Percentiles rank a stretch among this genome's conserved stretches.
Evolutionary conservation across 1,140 invertebrate species (phyloP).

Genomic region (Dendrolimus punctatus): DNA sequence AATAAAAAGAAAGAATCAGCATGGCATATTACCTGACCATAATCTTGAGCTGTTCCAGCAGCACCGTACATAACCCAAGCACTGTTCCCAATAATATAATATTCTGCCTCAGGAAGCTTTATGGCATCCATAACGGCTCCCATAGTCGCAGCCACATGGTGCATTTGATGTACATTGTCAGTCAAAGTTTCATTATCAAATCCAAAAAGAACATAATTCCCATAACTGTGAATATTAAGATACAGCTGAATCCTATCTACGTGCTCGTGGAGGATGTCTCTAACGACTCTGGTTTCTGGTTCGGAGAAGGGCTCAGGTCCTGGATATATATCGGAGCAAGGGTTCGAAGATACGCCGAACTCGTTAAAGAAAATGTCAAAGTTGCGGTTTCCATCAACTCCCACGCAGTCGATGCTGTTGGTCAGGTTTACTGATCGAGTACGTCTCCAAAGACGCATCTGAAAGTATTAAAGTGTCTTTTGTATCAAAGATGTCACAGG

Average conservation of each 20-base stretch:
- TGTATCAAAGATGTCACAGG: not conserved
- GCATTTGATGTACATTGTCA: conserved; percentile 61
- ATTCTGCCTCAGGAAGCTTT: conserved; percentile 31
- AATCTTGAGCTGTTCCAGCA: conserved; percentile 76
- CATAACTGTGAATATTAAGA: conserved; percentile 43
- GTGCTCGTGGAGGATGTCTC: conserved; percentile 54
- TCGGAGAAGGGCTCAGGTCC: conserved; percentile 81
- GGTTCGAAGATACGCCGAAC: conserved; percentile 76
- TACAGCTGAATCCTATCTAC: conserved; percentile 37
- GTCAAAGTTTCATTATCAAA: conserved; percentile 72
- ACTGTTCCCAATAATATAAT: conserved; percentile 75
- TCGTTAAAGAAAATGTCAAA: conserved; percentile 75
- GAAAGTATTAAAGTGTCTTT: conserved; percentile 12
- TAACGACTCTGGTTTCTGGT: conserved; percentile 71
- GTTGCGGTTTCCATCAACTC: conserved; percentile 77
- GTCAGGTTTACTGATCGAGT: conserved; percentile 43
- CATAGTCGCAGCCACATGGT: conserved; percentile 35
- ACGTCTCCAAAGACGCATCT: conserved; percentile 69
- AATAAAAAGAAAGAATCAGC: too few relatives aligned
- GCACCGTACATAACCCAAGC: conserved; percentile 70
- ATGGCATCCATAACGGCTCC: conserved; percentile 54
- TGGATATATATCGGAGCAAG: conserved; percentile 78
- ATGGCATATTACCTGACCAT: conserved; percentile 46
- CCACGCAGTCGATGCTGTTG: conserved; percentile 51
- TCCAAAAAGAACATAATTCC: conserved; percentile 71